Evolutionary conservation across 2,113 vertebrate species (phyloP).

Genomic region (Aspidoscelis tigris): DNA sequence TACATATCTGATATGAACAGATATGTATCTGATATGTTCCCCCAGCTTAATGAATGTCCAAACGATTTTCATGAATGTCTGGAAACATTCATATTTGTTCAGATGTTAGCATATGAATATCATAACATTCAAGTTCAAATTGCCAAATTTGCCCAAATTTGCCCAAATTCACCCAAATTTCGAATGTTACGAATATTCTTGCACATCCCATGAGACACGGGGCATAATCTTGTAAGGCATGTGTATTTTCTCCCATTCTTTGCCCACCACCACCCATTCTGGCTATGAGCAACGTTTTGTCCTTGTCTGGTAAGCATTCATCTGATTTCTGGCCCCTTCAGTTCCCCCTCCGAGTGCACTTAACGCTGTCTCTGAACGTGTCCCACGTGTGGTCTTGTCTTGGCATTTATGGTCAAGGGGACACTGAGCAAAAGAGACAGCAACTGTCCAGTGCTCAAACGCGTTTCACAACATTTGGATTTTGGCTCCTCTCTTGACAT

Average conservation of each 20-base stretch:
- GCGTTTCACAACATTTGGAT: constrained; percentile 20
- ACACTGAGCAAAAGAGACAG: constrained; percentile 29
- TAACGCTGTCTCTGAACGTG: neutral
- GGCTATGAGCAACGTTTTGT: neutral
- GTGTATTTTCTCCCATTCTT: neutral
- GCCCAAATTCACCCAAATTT: too few species aligned
- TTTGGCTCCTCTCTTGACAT: constrained; percentile 7
- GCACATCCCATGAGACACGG: neutral
- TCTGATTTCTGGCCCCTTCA: neutral
- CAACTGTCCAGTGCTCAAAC: constrained; percentile 8
- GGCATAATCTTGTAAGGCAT: neutral
- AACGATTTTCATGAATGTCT: too few species aligned
- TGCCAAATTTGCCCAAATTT: too few species aligned
- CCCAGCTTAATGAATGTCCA: too few species aligned
- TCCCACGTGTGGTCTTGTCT: neutral
- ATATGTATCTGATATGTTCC: too few species aligned
- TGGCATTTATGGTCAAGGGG: neutral
- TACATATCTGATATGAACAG: too few species aligned
- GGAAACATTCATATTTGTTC: too few species aligned
- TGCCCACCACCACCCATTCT: neutral
- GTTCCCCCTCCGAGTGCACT: neutral
- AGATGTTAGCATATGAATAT: too few species aligned
- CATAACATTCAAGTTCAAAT: too few species aligned
- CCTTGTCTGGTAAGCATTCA: neutral
- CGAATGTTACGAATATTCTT: too few species aligned